Evolutionary conservation across 2,888 invertebrate species (phyloP).

Genomic region (Caenorhabditis becei): DNA sequence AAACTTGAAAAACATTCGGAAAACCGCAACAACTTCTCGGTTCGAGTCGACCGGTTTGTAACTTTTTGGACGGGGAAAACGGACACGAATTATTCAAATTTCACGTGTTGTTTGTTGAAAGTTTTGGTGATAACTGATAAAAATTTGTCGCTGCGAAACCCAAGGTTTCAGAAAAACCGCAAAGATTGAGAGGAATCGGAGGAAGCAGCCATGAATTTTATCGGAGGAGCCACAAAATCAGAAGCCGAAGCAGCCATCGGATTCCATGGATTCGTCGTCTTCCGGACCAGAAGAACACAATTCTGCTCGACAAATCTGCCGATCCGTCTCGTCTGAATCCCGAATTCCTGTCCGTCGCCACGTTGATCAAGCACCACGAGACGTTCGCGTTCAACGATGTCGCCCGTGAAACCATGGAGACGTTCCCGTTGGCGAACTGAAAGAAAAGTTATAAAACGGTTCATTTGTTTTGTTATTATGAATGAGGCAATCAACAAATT

Average conservation of each 20-base stretch:
- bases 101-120: no score
- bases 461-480: no score
- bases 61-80: no score
- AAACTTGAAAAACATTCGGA: not conserved
- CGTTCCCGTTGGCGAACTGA: conserved; percentile 22
- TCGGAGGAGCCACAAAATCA: conserved; percentile 31
- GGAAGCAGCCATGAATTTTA: conserved; percentile 10
- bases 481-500: no score
- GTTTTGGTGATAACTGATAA: no score
- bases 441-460: no score
- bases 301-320: not conserved
- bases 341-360: conserved; percentile 31
- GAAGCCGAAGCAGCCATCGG: conserved; percentile 36
- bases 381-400: conserved; percentile 45
- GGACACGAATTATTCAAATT: no score
- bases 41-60: no score
- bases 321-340: not conserved
- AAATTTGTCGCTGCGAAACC: no score
- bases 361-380: conserved; percentile 42
- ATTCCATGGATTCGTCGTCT: conserved; percentile 39
- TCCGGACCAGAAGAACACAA: no score
- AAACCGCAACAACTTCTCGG: not conserved
- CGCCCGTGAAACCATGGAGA: conserved; percentile 27
- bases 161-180: no score
- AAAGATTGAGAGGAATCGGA: no score